Evolutionary conservation across 1,140 invertebrate species (phyloP), one percentile per base, ranked within the genome.

Genomic region (Anagrus nilaparvatae): DNA sequence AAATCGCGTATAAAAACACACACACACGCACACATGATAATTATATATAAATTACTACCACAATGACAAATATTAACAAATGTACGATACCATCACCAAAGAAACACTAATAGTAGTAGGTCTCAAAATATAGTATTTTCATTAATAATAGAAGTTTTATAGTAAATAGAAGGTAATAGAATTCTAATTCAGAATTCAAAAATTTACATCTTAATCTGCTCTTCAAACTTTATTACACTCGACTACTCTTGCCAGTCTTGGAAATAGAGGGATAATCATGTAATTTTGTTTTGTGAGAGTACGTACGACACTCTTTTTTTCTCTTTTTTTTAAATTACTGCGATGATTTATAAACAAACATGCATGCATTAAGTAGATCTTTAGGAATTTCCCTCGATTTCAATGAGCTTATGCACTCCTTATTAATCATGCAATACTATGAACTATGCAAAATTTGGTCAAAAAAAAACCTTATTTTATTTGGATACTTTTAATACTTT

Each of bases 51-150:
- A 43, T 52, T 53, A 60, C 56, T 58, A 58, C 55, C 51, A 59
- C 56, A 63, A 59, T 60, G 54, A 67, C 61, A 60, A n/a, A n/a
- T n/a, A n/a, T n/a, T 58, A 63, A 63, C 63, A 67, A 66, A 68
- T 67, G 63, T 63, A 69, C 63, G 58, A 65, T 65, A 67, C 65
- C 63, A 65, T 61, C 65, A 67, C 65, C 65, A 66, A 55, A 27
- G 44, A 28, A 40, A 47, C 60, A 64, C 60, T 61, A 63, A 65
- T 50, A 56, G 44, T 52, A 49, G n/a, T n/a, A n/a, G n/a, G n/a
- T n/a, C n/a, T n/a, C n/a, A n/a, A n/a, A n/a, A n/a, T 37, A 52
- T 46, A 34, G 27, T 36, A 19, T 30, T 24, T n/a, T 17, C 16
- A 43, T 20, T 25, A 37, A 19, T 34, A n/a, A n/a, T n/a, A n/a